Base-by-base conservation (phyloP, 2,888 invertebrate species). In the Steinernema scapterisci region DNA sequence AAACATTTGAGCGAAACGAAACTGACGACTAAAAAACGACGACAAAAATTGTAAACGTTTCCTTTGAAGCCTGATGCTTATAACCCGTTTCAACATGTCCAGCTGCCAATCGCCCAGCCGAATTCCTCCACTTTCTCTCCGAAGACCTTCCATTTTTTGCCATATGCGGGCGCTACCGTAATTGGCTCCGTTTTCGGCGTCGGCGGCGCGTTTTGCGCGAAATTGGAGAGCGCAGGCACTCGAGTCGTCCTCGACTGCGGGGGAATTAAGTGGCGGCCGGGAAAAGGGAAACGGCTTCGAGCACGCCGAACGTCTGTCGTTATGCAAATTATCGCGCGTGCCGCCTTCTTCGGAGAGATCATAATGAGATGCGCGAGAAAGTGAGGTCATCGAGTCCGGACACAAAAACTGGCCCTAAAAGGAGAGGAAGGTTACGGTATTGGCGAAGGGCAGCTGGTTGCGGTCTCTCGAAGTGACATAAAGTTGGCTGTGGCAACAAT, bases 241-340 rank as follows among this genome's bases (percentile, higher is more conserved):
- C 38, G 38, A 38, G 38, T 6, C 9, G 38, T 38, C 38, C 63
- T 63, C 63, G 27, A 63, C 27, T 63, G 63, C 25, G 63, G 63
- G 63, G 63, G 63, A 63, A 63, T 63, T 63, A 63, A 63, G 63
- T 63, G 63, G 63, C 63, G 63, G 63, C 31, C 31, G 63, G 54
- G 19, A 54, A 54, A 54, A 25, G 54, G 25, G 54, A 19, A 31
- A 48, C 16, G 16, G 48, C 63, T 63, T 25, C 25, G 63, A 16
- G 31, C 27, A n/a, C 63, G 48, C 38, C 38, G 38, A 38, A 9
- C 63, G 63, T 25, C 63, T 63, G 63, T 63, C 63, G 63, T 63
- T 63, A 63, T 63, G 63, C 63, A 63, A 63, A 63, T 63, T 63
- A 63, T n/a, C 31, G 63, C 19, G 31, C 63, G 63, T 31, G 63